A percentile compares a stretch with the other conserved stretches of the same genome.
Conservation (phyloP, 2,797 vertebrate genomes). For the Lindbergichthys nudifrons region DNA sequence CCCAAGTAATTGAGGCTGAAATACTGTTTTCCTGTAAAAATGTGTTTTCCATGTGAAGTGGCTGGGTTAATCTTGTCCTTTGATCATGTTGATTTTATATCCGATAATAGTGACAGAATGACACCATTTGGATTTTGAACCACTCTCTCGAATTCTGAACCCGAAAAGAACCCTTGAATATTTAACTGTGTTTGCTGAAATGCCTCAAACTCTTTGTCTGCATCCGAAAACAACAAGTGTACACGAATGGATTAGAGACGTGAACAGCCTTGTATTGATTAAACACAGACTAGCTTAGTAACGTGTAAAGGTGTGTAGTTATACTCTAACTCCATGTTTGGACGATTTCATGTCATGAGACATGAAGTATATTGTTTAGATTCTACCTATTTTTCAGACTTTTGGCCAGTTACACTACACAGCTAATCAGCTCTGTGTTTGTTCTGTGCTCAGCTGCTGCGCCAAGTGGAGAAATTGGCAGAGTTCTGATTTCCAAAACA, state of each 20-base stretch:
- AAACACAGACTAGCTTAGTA: constrained; percentile 1
- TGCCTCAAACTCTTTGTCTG: not conserved
- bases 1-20: not conserved
- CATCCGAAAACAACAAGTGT: constrained; percentile 11
- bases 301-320: constrained; percentile 1
- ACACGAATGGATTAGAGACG: constrained; percentile 13
- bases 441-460: constrained; percentile 32
- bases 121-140: constrained; percentile 2
- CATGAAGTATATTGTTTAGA: constrained; percentile 3
- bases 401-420: not conserved
- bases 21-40: not conserved
- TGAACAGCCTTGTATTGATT: constrained; percentile 8
- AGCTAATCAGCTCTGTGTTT: constrained; percentile 24
- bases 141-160: constrained; percentile 11
- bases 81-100: not conserved
- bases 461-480: constrained; percentile 20
- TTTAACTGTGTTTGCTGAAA: not conserved
- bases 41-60: not conserved
- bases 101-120: not conserved
- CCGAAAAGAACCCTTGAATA: constrained; percentile 17
- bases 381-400: constrained; percentile 14
- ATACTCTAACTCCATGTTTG: constrained; percentile 9
- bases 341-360: constrained; percentile 14
- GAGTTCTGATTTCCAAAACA: constrained; percentile 7
- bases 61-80: not conserved